Conservation (phyloP, 2,888 invertebrate species). For the Cosmia trapezina region DNA sequence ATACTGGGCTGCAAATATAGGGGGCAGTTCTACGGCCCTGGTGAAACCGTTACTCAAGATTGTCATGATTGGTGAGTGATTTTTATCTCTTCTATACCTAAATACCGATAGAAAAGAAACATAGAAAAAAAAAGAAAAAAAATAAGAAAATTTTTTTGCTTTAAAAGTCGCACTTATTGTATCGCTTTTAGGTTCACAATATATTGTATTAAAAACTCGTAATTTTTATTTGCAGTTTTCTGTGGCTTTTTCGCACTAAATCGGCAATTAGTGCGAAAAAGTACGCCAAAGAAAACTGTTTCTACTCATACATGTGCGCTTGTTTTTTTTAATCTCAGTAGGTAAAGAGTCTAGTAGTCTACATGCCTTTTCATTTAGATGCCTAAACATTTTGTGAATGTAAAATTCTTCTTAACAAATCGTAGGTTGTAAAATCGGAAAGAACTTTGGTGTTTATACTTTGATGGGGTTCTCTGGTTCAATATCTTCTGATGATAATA, state of each 20-base stretch:
- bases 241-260: too few relatives aligned
- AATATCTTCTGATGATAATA: too few relatives aligned
- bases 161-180: not conserved
- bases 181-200: not conserved
- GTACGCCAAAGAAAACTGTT: not conserved
- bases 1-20: conserved; percentile 87
- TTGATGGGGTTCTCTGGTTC: not conserved
- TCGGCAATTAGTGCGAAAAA: not conserved
- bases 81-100: not conserved
- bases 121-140: not conserved
- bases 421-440: not conserved
- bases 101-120: not conserved
- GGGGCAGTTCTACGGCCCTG: conserved; percentile 88
- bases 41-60: conserved; percentile 89
- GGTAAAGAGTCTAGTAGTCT: too few relatives aligned
- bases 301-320: too few relatives aligned
- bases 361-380: too few relatives aligned
- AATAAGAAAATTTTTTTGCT: too few relatives aligned
- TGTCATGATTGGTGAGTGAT: conserved; percentile 94
- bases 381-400: too few relatives aligned
- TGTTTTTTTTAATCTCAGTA: too few relatives aligned
- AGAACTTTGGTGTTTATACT: not conserved
- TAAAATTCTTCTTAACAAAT: not conserved
- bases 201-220: not conserved
- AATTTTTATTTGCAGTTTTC: not conserved